Evolutionary conservation across 2,888 invertebrate genomes (phyloP).

Genomic region (Zeuzera pyrina): DNA sequence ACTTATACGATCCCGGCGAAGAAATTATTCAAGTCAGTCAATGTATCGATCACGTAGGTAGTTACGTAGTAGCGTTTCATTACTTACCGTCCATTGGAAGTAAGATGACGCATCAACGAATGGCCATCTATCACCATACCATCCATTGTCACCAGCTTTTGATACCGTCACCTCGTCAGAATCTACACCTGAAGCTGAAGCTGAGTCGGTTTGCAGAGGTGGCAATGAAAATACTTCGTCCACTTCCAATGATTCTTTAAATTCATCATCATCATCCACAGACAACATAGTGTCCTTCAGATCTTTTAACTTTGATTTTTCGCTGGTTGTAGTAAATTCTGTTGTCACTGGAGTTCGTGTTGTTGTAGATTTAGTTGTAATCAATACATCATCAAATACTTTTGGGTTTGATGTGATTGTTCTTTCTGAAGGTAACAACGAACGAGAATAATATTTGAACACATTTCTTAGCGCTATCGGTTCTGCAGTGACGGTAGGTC

Average conservation of each 20-base stretch:
- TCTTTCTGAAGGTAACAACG: constrained; percentile 37
- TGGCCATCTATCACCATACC: constrained; percentile 77
- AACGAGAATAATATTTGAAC: constrained; percentile 43
- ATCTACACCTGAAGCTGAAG: constrained; percentile 29
- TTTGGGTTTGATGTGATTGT: constrained; percentile 37
- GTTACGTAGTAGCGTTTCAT: not conserved
- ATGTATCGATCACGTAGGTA: not conserved
- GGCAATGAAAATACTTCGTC: constrained; percentile 63
- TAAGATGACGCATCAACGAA: constrained; percentile 77
- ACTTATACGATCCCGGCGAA: no score
- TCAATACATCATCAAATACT: constrained; percentile 47
- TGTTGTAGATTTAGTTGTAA: constrained; percentile 46
- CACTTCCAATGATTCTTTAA: constrained; percentile 58
- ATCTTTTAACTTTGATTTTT: constrained; percentile 43
- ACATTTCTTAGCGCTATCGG: constrained; percentile 42
- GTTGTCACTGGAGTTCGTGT: constrained; percentile 29
- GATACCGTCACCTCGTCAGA: constrained; percentile 59
- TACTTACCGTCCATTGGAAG: constrained; percentile 77
- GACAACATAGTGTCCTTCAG: constrained; percentile 59
- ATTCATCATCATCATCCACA: constrained; percentile 61
- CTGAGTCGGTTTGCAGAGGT: constrained; percentile 47
- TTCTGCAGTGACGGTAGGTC: constrained; percentile 49
- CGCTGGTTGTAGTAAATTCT: constrained; percentile 34
- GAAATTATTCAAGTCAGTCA: no score
- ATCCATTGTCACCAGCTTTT: constrained; percentile 57